Evolutionary conservation across 2,797 vertebrate genomes (phyloP).

Genomic region (Oreochromis grahami): DNA sequence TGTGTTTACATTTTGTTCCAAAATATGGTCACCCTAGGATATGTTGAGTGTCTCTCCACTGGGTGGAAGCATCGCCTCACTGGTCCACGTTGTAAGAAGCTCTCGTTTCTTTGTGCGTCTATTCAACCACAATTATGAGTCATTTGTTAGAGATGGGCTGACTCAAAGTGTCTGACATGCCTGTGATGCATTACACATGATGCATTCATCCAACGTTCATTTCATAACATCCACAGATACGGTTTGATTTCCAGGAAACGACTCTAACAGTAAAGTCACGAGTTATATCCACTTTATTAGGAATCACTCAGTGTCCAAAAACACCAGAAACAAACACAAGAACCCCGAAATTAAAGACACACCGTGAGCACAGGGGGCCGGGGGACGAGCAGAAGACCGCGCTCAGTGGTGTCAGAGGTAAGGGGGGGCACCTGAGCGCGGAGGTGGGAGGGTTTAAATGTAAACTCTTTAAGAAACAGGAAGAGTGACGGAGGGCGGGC

Average conservation of each 20-base stretch:
- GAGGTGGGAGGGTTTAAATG: neutral
- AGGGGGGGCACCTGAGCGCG: too few species aligned
- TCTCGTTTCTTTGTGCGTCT: neutral
- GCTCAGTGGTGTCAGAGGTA: neutral
- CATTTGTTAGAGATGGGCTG: neutral
- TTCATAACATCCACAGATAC: rapidly evolving
- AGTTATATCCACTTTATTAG: neutral
- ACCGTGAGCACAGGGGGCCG: neutral
- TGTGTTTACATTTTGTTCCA: neutral
- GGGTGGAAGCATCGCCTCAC: neutral
- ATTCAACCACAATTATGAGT: neutral
- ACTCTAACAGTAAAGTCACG: neutral
- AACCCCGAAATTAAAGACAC: neutral
- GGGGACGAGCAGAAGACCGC: neutral
- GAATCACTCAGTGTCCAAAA: neutral
- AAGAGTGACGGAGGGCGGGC: neutral
- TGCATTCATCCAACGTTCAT: neutral
- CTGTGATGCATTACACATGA: neutral
- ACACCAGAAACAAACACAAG: neutral
- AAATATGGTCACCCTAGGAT: too few species aligned
- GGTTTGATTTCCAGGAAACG: neutral
- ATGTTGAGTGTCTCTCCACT: neutral
- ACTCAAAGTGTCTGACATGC: neutral
- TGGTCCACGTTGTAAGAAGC: neutral
- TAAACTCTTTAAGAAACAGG: neutral